Base-by-base conservation (phyloP, 2,113 vertebrate genomes). In the Crotalus viridis region DNA sequence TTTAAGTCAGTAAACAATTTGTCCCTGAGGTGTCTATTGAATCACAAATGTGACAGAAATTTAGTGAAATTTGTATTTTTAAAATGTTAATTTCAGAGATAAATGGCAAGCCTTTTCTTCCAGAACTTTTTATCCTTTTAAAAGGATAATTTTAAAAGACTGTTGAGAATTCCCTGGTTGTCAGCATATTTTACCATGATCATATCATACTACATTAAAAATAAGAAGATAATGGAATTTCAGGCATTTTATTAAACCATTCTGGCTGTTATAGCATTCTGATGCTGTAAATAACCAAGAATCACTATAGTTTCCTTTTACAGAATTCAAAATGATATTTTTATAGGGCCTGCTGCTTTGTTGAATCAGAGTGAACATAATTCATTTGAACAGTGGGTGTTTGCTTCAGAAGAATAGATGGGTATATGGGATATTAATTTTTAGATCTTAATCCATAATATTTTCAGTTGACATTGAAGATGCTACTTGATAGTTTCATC, bases 111-210 rank as follows among this genome's bases (percentile, higher is more conserved):
- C 69, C 17, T 39, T 81, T 17, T 19, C 17, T 43, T 81, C 2
- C 17, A 39, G 33, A 91, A 13, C 0, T 15, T 21, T 46, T 48
- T 17, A 0, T 6, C 22, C 85, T 55, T 52, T 54, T 0, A 64
- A 88, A 17, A 13, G 10, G 0, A 81, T 33, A 17, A 0, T 55
- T 74, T 10, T 87, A 5, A 39, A 51, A 43, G 10, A 21, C 28
- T 52, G 33, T 8, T 85, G 90, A 28, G 55, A 46, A n/a, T n/a
- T 52, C 56, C 39, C 8, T 59, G 19, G 33, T 69, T 26, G 19
- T 88, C 87, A 39, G 28, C 46, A 64, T 15, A 21, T 7, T 91
- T 91, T 87, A 22, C 46, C 51, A 24, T 59, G 28, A 85, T 15
- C 55, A 24, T 51, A 86, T 51, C 21, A 55, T 22, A 54, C 1